phyloP scores from a whole-genome alignment of 2,888 invertebrate genomes.

The Heteromurus nitidus region DNA sequence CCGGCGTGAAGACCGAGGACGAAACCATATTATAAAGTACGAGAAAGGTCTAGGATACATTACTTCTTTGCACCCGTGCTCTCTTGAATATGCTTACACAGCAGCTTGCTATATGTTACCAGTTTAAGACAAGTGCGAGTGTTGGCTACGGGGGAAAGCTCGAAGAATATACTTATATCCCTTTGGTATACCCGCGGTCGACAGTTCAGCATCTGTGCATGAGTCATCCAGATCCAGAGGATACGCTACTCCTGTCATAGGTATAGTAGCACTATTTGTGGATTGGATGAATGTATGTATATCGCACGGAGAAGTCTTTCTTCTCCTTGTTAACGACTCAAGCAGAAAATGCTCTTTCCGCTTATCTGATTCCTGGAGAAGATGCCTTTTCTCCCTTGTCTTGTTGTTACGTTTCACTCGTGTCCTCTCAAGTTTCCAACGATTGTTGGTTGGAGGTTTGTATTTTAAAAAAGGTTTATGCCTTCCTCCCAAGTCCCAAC shows the following conservation, averaged over 20 bases:
- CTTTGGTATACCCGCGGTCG: background rate
- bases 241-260: too few relatives aligned
- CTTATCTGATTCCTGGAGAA: constrained; percentile 49
- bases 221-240: too few relatives aligned
- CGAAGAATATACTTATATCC: background rate
- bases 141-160: background rate
- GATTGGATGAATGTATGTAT: too few relatives aligned
- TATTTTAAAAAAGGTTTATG: too few relatives aligned
- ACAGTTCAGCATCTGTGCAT: constrained; percentile 21
- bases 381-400: constrained; percentile 12
- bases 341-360: constrained; percentile 57
- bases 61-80: background rate
- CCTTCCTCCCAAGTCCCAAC: constrained; percentile 3
- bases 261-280: too few relatives aligned
- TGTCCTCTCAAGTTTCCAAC: background rate
- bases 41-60: too few relatives aligned
- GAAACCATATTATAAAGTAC: constrained; percentile 24
- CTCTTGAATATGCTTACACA: constrained; percentile 6
- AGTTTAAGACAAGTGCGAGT: too few relatives aligned
- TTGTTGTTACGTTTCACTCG: background rate
- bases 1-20: background rate
- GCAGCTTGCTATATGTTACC: constrained; percentile 6
- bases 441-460: background rate
- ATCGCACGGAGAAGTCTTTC: background rate
- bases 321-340: constrained; percentile 41